Base-by-base conservation (phyloP, 2,113 vertebrate genomes). In the Nothoprocta pentlandii region DNA sequence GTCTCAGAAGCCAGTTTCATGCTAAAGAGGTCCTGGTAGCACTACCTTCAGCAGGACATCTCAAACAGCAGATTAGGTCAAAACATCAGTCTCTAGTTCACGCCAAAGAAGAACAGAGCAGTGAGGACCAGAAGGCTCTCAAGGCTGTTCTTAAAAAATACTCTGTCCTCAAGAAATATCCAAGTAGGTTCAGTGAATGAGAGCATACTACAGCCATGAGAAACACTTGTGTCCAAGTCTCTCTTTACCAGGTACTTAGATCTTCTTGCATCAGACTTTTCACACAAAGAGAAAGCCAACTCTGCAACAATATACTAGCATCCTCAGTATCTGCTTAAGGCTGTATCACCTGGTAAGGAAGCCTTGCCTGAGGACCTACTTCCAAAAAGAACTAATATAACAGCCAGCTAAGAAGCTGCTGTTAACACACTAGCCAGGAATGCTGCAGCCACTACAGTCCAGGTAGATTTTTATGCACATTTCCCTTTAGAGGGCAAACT, bases 301-400 rank as follows among this genome's bases (percentile, higher is more conserved):
- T 93, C 88, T 95, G 92, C 83, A 92, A 87, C 58, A 32, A 90
- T 93, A 61, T 88, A 91, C 80, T 87, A 90, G n/a, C 71, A 71
- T 53, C 92, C 80, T 92, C 62, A 42, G 10, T 36, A 84, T 91
- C 77, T 88, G 61, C 93, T 86, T 58, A 63, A 84, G 82, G 94
- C 87, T 81, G 69, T 82, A 80, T 47, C 56, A 62, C 51, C 70
- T 91, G 62, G 41, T 66, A 61, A 75, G 49, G 62, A 85, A 74
- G 80, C 64, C 84, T 76, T 16, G 87, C 87, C 80, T 6, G 5
- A 93, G 68, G 85, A 83, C 30, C 77, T 51, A 28, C 79, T 77
- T 69, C 91, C 34, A 78, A 67, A 94, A 54, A 39, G 9, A 58
- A 71, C 34, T 68, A 80, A 13, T 34, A 0, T 3, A 70, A 68